Percentiles rank a stretch among this genome's conserved stretches.
These are phyloP conservation scores for Benitochromis conjunctus DNA, from an alignment of 2,113 vertebrate genomes.

Conservation along the genomic window DNA sequence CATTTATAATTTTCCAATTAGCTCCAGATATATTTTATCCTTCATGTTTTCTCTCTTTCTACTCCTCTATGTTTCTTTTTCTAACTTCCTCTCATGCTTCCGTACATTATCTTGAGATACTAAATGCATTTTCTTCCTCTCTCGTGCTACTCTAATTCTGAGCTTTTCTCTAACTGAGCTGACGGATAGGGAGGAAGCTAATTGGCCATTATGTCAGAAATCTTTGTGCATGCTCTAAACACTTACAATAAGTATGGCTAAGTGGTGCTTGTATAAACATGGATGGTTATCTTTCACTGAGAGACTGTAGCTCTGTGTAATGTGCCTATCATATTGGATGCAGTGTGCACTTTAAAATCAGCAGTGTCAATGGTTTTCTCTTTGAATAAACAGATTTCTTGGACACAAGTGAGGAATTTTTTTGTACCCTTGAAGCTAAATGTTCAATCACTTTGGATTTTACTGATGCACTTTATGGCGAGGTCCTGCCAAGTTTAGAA, in stretches of 20 bases:
- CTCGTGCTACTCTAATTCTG: constrained; percentile 43
- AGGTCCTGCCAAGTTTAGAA: background rate
- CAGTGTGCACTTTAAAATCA: background rate
- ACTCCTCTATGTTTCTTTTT: background rate
- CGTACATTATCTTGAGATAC: background rate
- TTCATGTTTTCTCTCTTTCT: background rate
- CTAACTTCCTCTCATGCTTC: background rate
- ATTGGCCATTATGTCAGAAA: constrained; percentile 54
- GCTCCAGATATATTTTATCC: background rate
- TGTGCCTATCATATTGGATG: constrained; percentile 18
- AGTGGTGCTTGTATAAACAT: constrained; percentile 59
- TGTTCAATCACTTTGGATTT: background rate
- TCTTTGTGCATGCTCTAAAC: constrained; percentile 54
- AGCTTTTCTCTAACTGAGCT: background rate
- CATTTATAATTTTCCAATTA: background rate
- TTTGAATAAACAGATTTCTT: background rate
- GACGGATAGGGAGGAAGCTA: constrained; percentile 37
- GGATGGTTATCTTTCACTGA: constrained; percentile 58
- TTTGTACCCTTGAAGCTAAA: background rate
- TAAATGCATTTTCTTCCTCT: constrained; percentile 46
- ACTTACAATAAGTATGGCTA: constrained; percentile 56
- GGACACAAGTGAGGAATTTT: background rate
- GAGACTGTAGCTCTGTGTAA: constrained; percentile 6
- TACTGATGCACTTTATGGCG: background rate
- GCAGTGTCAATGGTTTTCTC: background rate